These are phyloP conservation scores for Peribatodes rhomboidaria DNA, from an alignment of 2,888 invertebrate genomes.

Conservation along the genomic window DNA sequence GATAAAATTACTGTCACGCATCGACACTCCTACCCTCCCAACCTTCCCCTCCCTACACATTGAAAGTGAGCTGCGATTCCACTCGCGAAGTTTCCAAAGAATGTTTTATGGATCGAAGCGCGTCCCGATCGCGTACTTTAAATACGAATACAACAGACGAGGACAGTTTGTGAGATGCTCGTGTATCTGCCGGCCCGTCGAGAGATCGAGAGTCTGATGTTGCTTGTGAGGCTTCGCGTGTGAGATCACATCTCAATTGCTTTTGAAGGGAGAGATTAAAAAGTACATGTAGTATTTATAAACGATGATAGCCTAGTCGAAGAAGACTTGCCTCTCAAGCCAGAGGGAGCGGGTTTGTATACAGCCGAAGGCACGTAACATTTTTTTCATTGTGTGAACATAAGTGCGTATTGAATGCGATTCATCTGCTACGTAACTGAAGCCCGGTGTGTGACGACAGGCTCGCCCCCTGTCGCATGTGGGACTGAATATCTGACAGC, in stretches of 20 bases:
- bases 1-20: too few species aligned
- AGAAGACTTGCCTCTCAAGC: too few species aligned
- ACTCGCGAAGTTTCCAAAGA: constrained; percentile 43
- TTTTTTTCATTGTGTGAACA: too few species aligned
- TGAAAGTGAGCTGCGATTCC: constrained; percentile 35
- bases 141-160: constrained; percentile 46
- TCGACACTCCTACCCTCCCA: not conserved
- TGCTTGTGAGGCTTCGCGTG: constrained; percentile 1
- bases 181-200: constrained; percentile 9
- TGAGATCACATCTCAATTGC: not conserved
- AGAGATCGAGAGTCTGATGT: not conserved
- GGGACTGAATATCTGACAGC: too few species aligned
- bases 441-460: too few species aligned
- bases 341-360: too few species aligned
- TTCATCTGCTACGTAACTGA: too few species aligned
- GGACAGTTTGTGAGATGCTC: constrained; percentile 40
- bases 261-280: not conserved
- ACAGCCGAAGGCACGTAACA: too few species aligned
- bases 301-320: too few species aligned
- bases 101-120: constrained; percentile 45
- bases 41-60: constrained; percentile 31
- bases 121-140: constrained; percentile 45
- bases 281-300: too few species aligned
- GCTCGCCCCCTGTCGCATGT: too few species aligned
- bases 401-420: too few species aligned